phyloP scores from a whole-genome alignment of 2,888 invertebrate species.

The Oligia latruncula region DNA sequence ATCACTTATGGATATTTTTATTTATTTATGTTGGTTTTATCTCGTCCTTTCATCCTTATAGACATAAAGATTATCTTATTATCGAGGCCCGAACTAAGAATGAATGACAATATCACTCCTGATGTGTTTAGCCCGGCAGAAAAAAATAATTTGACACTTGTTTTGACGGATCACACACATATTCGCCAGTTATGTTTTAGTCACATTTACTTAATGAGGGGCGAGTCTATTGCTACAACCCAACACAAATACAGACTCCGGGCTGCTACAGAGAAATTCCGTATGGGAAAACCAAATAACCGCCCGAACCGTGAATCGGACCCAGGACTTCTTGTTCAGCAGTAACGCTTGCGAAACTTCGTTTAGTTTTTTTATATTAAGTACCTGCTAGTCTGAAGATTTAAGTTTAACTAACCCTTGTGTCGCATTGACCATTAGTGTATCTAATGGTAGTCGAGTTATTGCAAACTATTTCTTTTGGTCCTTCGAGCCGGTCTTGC shows the following conservation, averaged over 20 bases:
- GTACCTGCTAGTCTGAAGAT: neutral
- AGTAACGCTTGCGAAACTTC: neutral
- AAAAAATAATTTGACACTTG: no score
- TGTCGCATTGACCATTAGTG: neutral
- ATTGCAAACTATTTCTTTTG: conserved; percentile 12
- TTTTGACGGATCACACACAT: no score
- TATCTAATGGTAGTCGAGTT: neutral
- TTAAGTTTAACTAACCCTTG: neutral
- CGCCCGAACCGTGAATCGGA: neutral
- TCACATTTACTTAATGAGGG: no score
- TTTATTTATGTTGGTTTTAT: neutral
- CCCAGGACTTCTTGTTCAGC: neutral
- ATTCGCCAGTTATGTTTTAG: no score
- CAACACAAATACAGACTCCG: no score
- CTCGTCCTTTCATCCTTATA: no score
- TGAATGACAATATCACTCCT: neutral
- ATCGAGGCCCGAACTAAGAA: neutral
- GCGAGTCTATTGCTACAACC: no score
- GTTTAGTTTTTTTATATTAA: neutral
- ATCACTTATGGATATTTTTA: neutral
- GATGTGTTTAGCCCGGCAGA: no score
- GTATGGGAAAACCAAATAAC: neutral
- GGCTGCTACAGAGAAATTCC: neutral
- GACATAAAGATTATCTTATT: neutral
- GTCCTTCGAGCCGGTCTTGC: conserved; percentile 24